Base-by-base conservation (phyloP, 2,113 vertebrate genomes). In the Clupea harengus region DNA sequence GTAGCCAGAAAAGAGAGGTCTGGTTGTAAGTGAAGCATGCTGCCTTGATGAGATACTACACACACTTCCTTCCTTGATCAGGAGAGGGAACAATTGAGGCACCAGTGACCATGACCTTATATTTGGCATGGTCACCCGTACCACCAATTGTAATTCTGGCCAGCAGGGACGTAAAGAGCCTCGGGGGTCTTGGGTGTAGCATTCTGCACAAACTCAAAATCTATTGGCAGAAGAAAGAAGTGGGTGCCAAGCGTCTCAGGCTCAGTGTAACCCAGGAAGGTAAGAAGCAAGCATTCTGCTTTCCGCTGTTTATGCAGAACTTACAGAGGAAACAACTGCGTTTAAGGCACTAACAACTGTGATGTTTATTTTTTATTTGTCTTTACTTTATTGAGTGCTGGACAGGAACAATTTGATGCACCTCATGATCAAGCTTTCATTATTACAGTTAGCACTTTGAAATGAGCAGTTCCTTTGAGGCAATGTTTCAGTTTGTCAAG, bases 41-140 rank as follows among this genome's bases (percentile, higher is more conserved):
- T 18, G 39, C 52, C 1, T 54, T 17, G 28, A 54, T n/a, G 44
- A 18, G 32, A 83, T 57, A 25, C 50, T 57, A 25, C 50, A 64
- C 20, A 45, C 54, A 15, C 8, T 83, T 60, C 5, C 6, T 22
- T 18, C 13, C 28, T 78, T 32, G 13, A 78, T 39, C 25, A 28
- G 28, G 28, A 78, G 72, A 78, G 72, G 72, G 72, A 78, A 78
- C 72, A 78, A 78, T 78, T 78, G 72, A 15, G 32, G 28, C 13
- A 32, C 28, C 32, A 13, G 72, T 78, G 72, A 78, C 72, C 13
- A 32, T 78, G 72, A 78, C 72, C 72, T 78, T 78, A 78, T 44
- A 78, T 78, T 78, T 78, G 72, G 72, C 72, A 78, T 11, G 72
- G 72, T 44, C 72, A 78, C 72, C 72, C 72, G 10, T 13, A 17